These are phyloP conservation scores for Cabera pusaria DNA, from an alignment of 2,888 invertebrate species.

Conservation along the genomic window DNA sequence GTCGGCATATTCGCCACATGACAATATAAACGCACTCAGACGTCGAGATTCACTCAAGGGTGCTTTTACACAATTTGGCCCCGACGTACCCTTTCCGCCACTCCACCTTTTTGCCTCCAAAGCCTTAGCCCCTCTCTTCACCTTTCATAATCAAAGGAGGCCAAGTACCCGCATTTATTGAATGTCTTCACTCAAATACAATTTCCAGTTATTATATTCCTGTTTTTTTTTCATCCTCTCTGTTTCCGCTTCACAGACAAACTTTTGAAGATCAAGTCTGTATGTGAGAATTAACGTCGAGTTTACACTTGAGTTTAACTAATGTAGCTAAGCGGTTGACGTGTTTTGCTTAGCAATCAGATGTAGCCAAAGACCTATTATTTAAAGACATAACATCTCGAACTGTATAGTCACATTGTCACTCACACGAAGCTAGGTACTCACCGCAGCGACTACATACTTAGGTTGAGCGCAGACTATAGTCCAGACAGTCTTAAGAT, in stretches of 20 bases:
- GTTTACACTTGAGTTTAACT: too few relatives aligned
- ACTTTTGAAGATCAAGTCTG: too few relatives aligned
- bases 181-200: conserved; percentile 49
- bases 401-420: too few relatives aligned
- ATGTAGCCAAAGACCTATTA: too few relatives aligned
- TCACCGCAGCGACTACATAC: too few relatives aligned
- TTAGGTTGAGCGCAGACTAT: too few relatives aligned
- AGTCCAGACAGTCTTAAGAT: too few relatives aligned
- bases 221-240: conserved; percentile 14
- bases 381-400: too few relatives aligned
- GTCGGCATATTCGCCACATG: conserved; percentile 43
- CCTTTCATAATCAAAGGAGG: conserved; percentile 69
- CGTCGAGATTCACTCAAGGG: conserved; percentile 58
- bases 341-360: too few relatives aligned
- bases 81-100: conserved; percentile 56
- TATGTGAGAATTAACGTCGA: too few relatives aligned
- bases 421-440: too few relatives aligned
- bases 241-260: conserved; percentile 12
- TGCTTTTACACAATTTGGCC: conserved; percentile 65
- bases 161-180: conserved; percentile 60
- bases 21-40: conserved; percentile 61
- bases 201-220: conserved; percentile 39
- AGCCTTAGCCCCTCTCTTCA: conserved; percentile 60
- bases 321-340: too few relatives aligned
- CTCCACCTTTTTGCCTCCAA: conserved; percentile 58